Base-by-base conservation (phyloP, 1,140 invertebrate species). In the Ericerus pela region DNA sequence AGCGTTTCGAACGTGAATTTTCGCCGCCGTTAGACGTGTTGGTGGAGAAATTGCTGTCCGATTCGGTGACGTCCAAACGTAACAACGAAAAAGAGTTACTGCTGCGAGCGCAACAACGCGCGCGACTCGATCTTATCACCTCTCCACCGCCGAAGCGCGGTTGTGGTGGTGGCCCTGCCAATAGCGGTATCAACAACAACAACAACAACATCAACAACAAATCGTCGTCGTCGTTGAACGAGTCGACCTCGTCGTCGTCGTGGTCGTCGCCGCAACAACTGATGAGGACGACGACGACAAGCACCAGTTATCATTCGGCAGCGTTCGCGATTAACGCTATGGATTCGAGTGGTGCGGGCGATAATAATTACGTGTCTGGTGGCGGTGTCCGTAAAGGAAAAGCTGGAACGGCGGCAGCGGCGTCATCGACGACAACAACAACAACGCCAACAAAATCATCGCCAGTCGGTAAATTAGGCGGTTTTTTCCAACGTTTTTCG, bases 401-500 rank as follows among this genome's bases (percentile, higher is more conserved):
- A n/a, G n/a, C n/a, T n/a, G n/a, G n/a, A n/a, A n/a, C n/a, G n/a
- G n/a, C 38, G 18, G 20, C 28, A 6, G 18, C 28, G 1, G 36
- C 41, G 24, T 22, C 10, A 33, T 22, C 10, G 36, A 28, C 27
- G 28, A 10, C 16, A 16, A 33, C 30, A 24, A 18, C 12, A 18
- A 51, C 51, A 43, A 52, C 43, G 14, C 38, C 53, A 37, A 18
- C 54, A 37, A 55, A 56, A 56, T 52, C 57, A 22, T 54, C 55
- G 6, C n/a, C n/a, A 5, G 51, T 37, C 4, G 43, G 54, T n/a
- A 60, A 60, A 1, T 61, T 75, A 22, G 73, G 73, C 16, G 72
- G 72, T 3, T 75, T 76, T 51, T 67, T 76, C 8, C 73, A 75
- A 57, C 62, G 74, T 22, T 76, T 76, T 56, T 75, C 73, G 24